A percentile compares a stretch with the other conserved stretches of the same genome.
Conservation (phyloP, 2,888 invertebrate species). For the Hybos culiciformis region DNA sequence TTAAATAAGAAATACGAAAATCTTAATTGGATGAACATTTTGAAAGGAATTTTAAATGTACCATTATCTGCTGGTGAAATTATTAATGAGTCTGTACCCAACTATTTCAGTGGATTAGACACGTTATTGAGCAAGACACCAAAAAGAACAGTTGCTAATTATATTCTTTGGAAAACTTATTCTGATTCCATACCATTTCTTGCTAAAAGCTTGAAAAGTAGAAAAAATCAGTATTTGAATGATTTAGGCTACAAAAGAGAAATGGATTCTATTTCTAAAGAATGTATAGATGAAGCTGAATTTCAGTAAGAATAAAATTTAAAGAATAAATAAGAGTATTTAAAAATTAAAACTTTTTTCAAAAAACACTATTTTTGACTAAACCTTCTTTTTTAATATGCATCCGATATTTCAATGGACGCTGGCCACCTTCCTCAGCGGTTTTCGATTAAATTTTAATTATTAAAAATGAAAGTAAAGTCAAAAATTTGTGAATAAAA, state of each 20-base stretch:
- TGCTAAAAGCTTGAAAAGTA: too few relatives aligned
- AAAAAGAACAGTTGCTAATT: conserved; percentile 60
- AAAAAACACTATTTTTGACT: too few relatives aligned
- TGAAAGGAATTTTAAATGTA: conserved; percentile 61
- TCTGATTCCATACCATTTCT: too few relatives aligned
- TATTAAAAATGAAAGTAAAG: too few relatives aligned
- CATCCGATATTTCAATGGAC: too few relatives aligned
- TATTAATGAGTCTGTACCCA: conserved; percentile 66
- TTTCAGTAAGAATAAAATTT: too few relatives aligned
- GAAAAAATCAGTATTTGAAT: conserved; percentile 61
- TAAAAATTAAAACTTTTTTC: too few relatives aligned
- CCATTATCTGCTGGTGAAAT: conserved; percentile 50
- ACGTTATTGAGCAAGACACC: conserved; percentile 39
- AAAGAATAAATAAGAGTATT: too few relatives aligned
- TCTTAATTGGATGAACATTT: conserved; percentile 43
- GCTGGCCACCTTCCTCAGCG: too few relatives aligned
- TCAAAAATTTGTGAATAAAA: too few relatives aligned
- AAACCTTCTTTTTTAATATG: too few relatives aligned
- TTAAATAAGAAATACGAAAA: conserved; percentile 53
- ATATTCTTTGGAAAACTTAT: conserved; percentile 74
- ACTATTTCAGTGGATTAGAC: conserved; percentile 55
- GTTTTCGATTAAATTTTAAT: too few relatives aligned
- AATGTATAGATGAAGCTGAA: conserved; percentile 68
- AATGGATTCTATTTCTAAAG: conserved; percentile 74
- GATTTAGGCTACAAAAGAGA: conserved; percentile 63